A percentile compares a stretch with the other conserved stretches of the same genome.
phyloP scores from a whole-genome alignment of 1,140 invertebrate species.

The Microplitis demolitor region DNA sequence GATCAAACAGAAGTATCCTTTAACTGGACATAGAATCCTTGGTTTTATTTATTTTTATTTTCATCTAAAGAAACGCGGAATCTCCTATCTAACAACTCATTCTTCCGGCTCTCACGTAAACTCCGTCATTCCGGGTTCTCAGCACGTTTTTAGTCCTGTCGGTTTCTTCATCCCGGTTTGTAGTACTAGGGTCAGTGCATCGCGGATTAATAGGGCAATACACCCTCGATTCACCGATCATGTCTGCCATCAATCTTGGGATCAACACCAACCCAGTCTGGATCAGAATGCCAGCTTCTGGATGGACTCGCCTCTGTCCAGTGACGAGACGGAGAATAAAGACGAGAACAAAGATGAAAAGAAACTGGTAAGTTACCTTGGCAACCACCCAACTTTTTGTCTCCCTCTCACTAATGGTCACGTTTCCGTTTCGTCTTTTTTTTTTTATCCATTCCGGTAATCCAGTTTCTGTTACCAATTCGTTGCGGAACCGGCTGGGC shows the following conservation, averaged over 20 bases:
- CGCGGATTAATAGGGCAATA: conserved; percentile 30
- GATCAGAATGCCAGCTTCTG: conserved; percentile 2
- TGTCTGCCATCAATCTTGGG: conserved; percentile 32
- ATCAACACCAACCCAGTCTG: neutral
- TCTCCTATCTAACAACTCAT: neutral
- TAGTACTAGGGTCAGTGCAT: conserved; percentile 10
- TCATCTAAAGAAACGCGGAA: no score
- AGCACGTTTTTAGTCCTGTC: no score
- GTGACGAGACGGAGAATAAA: neutral
- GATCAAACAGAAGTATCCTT: no score
- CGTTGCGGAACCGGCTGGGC: conserved; percentile 28
- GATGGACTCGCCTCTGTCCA: conserved; percentile 25
- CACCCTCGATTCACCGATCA: conserved; percentile 28
- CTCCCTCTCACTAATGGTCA: conserved; percentile 32
- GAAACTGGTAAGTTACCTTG: conserved; percentile 26
- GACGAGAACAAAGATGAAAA: neutral
- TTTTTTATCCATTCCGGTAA: conserved; percentile 25
- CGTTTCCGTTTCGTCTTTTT: conserved; percentile 34
- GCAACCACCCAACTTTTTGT: conserved; percentile 34
- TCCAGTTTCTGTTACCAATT: conserved; percentile 37
- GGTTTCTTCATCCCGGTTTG: no score
- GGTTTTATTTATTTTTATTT: no score
- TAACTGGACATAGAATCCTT: no score
- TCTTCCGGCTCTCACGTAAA: no score
- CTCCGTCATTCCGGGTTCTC: no score